Evolutionary conservation across 2,888 invertebrate species (phyloP).

Genomic region (Drosophila atripex): DNA sequence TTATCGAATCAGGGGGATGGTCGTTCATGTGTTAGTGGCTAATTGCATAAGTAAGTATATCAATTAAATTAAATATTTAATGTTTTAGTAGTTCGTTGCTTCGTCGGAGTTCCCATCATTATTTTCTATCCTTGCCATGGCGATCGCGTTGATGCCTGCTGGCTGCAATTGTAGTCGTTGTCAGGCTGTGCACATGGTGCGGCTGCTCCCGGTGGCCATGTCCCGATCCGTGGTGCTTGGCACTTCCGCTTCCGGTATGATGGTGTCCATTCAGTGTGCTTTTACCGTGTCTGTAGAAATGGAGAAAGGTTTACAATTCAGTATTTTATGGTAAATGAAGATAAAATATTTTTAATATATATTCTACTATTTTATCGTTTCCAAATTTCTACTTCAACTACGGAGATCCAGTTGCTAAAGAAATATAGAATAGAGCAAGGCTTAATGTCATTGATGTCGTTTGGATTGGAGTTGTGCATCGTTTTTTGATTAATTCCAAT

Average conservation of each 20-base stretch:
- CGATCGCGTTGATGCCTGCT: conserved; percentile 69
- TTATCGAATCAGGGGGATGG: conserved; percentile 19
- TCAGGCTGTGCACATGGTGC: conserved; percentile 65
- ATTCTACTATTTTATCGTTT: conserved; percentile 53
- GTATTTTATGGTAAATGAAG: not conserved
- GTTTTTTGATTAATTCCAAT: conserved; percentile 62
- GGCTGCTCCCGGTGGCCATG: conserved; percentile 44
- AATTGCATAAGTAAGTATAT: conserved; percentile 25
- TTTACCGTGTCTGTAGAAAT: conserved; percentile 78
- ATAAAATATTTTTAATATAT: conserved; percentile 11
- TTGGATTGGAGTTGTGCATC: conserved; percentile 45
- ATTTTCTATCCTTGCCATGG: conserved; percentile 79
- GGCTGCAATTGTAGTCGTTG: conserved; percentile 69
- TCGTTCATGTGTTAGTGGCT: conserved; percentile 31
- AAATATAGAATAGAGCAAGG: conserved; percentile 69
- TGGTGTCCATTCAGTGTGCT: conserved; percentile 68
- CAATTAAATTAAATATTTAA: conserved; percentile 23
- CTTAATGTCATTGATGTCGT: conserved; percentile 59
- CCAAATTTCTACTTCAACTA: conserved; percentile 69
- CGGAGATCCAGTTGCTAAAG: conserved; percentile 70
- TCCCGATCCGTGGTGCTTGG: conserved; percentile 58
- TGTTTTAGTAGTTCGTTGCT: conserved; percentile 53
- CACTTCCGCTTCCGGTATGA: conserved; percentile 43
- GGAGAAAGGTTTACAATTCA: conserved; percentile 4
- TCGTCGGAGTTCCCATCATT: conserved; percentile 36